Evolutionary conservation across 30 jellyfish, hydroid and myxozoan genomes (phyloP), one percentile per base, ranked within the genome.

Genomic region (Hydractinia symbiolongicarpus): DNA sequence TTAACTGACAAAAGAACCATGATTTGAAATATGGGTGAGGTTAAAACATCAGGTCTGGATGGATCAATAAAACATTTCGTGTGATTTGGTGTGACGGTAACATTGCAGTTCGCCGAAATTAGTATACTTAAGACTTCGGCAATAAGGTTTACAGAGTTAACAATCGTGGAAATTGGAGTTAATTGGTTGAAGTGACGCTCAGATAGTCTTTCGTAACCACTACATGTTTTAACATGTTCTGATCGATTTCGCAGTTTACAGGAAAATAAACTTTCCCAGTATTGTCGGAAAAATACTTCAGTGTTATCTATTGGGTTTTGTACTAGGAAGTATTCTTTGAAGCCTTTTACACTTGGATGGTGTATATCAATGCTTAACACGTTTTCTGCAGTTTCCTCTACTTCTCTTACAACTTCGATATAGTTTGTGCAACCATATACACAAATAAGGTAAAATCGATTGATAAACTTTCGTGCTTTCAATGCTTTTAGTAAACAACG

Each of bases 1-100:
- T 88, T 67, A 79, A 78, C 84, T 9, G 95, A 79, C 74, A 79
- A 72, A 6, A 67, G 30, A 61, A 61, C 53, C 61, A 21, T 72
- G 4, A 7, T 61, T 61, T 72, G 44, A 30, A 57, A 72, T 72
- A 30, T 17, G 44, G 16, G 61, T 50, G 54, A 21, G 62, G 53
- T 52, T 17, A 17, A 11, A 17, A 67, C 98, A 91, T 6, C 11
- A 10, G 21, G 54, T 53, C 51, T 79, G 84, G 17, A 30, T 30
- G 44, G 44, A 30, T 30, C 44, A 30, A 30, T 30, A 30, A 30
- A 30, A 30, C 44, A 30, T 30, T 30, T 30, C 44, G 44, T 30
- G 44, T 30, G 44, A 30, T 30, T 30, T 30, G 44, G 44, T 30
- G 44, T 30, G 44, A 30, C 44, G 44, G 44, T 30, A 30, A 30